Evolutionary conservation across 2,888 invertebrate species (phyloP).

Genomic region (Drosophila picticornis): DNA sequence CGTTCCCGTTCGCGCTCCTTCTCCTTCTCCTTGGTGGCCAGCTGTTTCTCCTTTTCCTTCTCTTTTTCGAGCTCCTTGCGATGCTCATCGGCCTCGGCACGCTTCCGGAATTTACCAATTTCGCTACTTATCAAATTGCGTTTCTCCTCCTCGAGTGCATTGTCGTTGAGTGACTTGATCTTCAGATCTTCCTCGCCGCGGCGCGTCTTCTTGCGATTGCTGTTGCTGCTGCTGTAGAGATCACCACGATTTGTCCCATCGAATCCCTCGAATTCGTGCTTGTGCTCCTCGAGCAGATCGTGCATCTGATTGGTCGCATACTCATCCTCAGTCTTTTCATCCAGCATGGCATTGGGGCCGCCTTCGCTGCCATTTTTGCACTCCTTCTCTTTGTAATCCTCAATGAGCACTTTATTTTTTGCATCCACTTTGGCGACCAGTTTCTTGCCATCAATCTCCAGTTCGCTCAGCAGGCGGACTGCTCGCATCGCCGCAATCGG

Average conservation of each 20-base stretch:
- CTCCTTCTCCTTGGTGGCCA: constrained; percentile 84
- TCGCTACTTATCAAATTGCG: constrained; percentile 98
- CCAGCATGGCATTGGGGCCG: constrained; percentile 86
- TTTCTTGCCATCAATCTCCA: constrained; percentile 96
- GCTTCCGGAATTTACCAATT: constrained; percentile 98
- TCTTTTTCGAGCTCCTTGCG: constrained; percentile 86
- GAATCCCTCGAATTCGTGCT: constrained; percentile 83
- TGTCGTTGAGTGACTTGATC: constrained; percentile 90
- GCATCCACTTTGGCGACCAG: constrained; percentile 98
- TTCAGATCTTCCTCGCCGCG: constrained; percentile 82
- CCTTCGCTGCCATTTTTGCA: constrained; percentile 83
- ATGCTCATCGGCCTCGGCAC: constrained; percentile 87
- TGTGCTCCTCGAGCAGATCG: constrained; percentile 93
- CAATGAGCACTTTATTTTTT: constrained; percentile 97
- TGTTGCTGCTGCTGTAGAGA: constrained; percentile 66
- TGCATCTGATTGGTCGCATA: constrained; percentile 91
- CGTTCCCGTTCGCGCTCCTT: constrained; percentile 85
- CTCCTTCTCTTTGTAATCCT: constrained; percentile 94
- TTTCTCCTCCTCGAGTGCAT: constrained; percentile 98
- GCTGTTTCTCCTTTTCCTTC: constrained; percentile 82
- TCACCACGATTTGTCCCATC: constrained; percentile 75
- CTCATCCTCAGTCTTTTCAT: constrained; percentile 87
- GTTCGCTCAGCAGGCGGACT: constrained; percentile 95
- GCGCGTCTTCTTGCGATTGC: constrained; percentile 72
- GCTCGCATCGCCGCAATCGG: constrained; percentile 98